phyloP scores from a whole-genome alignment of 2,888 invertebrate genomes.

The Thumatha senex region DNA sequence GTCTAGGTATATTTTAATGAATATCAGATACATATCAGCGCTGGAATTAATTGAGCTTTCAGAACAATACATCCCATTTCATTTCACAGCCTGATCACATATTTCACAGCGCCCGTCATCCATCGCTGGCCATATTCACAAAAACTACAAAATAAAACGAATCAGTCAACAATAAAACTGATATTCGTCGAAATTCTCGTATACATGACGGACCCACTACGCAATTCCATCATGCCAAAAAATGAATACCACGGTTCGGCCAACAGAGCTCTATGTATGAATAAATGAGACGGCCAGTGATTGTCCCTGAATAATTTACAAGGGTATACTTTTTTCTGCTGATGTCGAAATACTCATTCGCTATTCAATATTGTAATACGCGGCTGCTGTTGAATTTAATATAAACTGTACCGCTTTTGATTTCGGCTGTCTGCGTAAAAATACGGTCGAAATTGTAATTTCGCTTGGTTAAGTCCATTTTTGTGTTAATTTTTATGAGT shows the following conservation, averaged over 20 bases:
- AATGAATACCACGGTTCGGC: conserved; percentile 28
- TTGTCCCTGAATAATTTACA: conserved; percentile 76
- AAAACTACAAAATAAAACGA: conserved; percentile 6
- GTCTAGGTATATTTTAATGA: no score
- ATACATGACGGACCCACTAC: conserved; percentile 27
- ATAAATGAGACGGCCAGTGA: conserved; percentile 76
- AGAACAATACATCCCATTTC: conserved; percentile 5
- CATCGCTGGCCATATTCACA: conserved; percentile 12
- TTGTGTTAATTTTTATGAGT: conserved; percentile 7
- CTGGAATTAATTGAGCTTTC: conserved; percentile 1
- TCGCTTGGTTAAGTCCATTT: conserved; percentile 19
- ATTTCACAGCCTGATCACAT: background rate
- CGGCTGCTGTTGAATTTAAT: conserved; percentile 55
- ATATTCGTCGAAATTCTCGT: conserved; percentile 6
- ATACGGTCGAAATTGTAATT: conserved; percentile 10
- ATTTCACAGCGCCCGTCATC: conserved; percentile 2
- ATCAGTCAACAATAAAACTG: conserved; percentile 19
- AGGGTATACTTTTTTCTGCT: conserved; percentile 40
- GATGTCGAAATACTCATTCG: conserved; percentile 45
- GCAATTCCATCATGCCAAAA: conserved; percentile 34
- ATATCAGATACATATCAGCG: background rate
- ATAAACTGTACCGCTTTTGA: conserved; percentile 46
- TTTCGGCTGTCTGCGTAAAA: conserved; percentile 30
- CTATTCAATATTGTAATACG: conserved; percentile 65
- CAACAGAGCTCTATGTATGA: conserved; percentile 48